Base-by-base conservation (phyloP, 2,888 invertebrate genomes). In the Idaea straminata region DNA sequence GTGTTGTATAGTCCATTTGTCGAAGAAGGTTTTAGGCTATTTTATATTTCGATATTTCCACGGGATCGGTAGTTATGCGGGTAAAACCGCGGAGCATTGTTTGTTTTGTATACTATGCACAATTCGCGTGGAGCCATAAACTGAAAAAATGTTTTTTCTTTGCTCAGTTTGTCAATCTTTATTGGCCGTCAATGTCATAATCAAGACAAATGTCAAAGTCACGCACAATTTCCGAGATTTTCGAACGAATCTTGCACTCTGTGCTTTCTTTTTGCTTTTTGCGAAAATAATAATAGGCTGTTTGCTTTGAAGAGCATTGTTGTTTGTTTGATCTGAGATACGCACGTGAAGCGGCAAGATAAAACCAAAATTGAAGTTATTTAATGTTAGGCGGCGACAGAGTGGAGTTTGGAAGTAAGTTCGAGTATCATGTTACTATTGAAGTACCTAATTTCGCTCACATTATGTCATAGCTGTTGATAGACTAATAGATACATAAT, bases 391-490 rank as follows among this genome's bases (percentile, higher is more conserved):
- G 25, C 2, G 25, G 25, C 25, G 25, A 25, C 25, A 25, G 25
- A 25, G 25, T 25, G 25, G 47, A 13, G 47, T 47, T 47, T 47
- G 47, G 10, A 47, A 47, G 47, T 47, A 47, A 47, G 47, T 47
- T 47, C 58, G 35, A 80, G 87, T 91, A 87, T 91, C 90, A 84
- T 78, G 75, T 91, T 89, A 88, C 91, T 83, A 71, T 74, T 84
- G 84, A 84, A 87, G 86, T 84, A 25, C 25, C 25, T 25, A 88
- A 88, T 86, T 86, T 85, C 83, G 79, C 77, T 80, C 80, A 83
- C 84, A 91, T 91, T 92, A 92, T 92, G 92, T 92, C 92, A 92
- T 92, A 91, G 79, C 88, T 82, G 85, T 66, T 89, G 88, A 85
- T 92, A 92, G 91, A 86, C 47, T 47, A 47, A 13, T 47, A 47